phyloP scores from a whole-genome alignment of 2,888 invertebrate genomes.

The Julus scandinavius region DNA sequence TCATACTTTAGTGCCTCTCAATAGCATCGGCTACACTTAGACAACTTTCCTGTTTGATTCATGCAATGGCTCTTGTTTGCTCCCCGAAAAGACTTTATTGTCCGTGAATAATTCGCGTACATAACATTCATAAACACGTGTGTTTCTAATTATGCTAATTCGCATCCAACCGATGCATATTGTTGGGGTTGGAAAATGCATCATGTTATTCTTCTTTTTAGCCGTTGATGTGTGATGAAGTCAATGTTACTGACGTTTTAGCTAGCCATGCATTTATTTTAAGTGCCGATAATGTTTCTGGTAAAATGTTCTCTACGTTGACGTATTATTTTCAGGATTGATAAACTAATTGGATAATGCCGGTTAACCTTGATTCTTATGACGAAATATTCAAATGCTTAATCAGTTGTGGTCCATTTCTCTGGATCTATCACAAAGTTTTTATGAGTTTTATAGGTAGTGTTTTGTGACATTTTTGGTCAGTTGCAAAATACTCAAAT shows the following conservation, averaged over 20 bases:
- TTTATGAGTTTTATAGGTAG: no score
- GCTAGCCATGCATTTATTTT: no score
- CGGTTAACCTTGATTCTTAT: no score
- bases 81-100: neutral
- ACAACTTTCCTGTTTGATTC: neutral
- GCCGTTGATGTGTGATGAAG: neutral
- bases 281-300: no score
- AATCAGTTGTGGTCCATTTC: no score
- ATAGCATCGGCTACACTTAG: neutral
- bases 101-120: constrained; percentile 19
- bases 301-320: no score
- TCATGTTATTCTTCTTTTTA: neutral
- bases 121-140: neutral
- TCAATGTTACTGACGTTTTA: neutral
- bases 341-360: no score
- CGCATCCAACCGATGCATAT: neutral
- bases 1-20: neutral
- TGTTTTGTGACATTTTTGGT: no score
- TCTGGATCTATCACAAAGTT: no score
- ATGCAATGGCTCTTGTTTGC: neutral
- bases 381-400: no score
- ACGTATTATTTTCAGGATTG: no score
- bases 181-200: neutral
- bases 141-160: neutral
- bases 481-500: no score